Evolutionary conservation across 2,797 vertebrate genomes (phyloP).

Genomic region (Sylvia borin): DNA sequence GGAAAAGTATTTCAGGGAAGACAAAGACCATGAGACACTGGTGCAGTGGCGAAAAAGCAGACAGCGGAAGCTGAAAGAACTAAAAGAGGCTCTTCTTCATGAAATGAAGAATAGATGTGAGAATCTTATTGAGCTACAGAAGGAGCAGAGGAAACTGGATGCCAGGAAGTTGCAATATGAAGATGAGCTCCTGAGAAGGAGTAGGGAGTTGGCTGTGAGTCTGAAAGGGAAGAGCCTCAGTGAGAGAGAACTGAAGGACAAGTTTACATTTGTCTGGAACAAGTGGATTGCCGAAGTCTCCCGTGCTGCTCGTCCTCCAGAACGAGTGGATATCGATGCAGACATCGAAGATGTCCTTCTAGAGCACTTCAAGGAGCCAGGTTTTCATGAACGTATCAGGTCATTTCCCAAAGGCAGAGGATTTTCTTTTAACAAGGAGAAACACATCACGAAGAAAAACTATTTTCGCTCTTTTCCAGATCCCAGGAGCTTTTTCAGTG

Average conservation of each 20-base stretch:
- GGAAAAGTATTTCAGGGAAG: slow-evolving; percentile 65
- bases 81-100: neutral
- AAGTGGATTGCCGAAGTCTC: neutral
- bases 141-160: too few species aligned
- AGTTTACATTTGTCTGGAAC: too few species aligned
- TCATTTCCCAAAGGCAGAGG: fast-evolving
- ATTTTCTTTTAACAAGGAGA: neutral
- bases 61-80: slow-evolving; percentile 28
- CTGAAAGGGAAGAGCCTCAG: too few species aligned
- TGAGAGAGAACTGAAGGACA: too few species aligned
- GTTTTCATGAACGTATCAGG: fast-evolving
- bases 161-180: too few species aligned
- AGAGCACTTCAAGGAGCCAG: neutral
- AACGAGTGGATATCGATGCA: neutral
- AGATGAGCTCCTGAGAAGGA: too few species aligned
- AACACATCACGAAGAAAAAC: too few species aligned
- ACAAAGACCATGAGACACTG: slow-evolving; percentile 59
- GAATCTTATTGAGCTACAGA: too few species aligned
- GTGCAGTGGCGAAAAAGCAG: slow-evolving; percentile 71
- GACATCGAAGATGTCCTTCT: slow-evolving; percentile 54
- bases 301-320: fast-evolving
- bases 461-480: fast-evolving
- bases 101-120: too few species aligned
- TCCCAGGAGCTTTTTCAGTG: fast-evolving
- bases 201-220: too few species aligned